Conservation (phyloP, 2,888 invertebrate species). For the Cataglyphis livida region DNA sequence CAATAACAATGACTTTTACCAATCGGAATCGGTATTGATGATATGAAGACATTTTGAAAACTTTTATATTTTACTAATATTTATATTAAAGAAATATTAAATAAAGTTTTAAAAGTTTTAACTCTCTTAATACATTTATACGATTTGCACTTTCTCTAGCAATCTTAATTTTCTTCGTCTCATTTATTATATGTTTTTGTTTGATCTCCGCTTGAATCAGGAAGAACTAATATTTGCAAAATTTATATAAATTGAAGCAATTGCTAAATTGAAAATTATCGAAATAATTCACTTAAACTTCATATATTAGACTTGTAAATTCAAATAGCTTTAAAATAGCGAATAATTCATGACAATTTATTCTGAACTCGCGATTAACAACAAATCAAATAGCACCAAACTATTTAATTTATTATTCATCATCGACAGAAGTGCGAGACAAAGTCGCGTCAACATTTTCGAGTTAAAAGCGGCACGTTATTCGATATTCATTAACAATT, state of each 20-base stretch:
- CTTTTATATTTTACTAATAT: neutral
- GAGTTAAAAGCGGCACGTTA: neutral
- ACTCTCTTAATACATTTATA: neutral
- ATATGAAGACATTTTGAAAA: neutral
- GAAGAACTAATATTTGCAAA: neutral
- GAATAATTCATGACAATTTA: conserved; percentile 3
- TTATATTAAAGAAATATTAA: neutral
- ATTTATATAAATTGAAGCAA: neutral
- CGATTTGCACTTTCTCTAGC: neutral
- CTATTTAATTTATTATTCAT: neutral
- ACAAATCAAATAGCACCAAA: neutral
- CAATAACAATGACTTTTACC: neutral
- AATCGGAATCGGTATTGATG: neutral
- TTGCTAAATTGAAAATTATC: neutral
- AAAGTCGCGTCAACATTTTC: neutral
- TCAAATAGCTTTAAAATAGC: neutral
- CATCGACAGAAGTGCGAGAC: neutral
- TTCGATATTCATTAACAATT: conserved; percentile 2
- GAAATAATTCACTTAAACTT: neutral
- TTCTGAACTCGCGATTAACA: neutral
- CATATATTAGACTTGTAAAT: neutral
- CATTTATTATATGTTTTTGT: neutral
- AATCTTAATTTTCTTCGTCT: neutral
- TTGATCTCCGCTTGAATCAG: neutral
- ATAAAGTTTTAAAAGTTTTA: conserved; percentile 3